These are phyloP conservation scores for Macroramphosus scolopax DNA, from an alignment of 2,797 vertebrate species.

Conservation along the genomic window DNA sequence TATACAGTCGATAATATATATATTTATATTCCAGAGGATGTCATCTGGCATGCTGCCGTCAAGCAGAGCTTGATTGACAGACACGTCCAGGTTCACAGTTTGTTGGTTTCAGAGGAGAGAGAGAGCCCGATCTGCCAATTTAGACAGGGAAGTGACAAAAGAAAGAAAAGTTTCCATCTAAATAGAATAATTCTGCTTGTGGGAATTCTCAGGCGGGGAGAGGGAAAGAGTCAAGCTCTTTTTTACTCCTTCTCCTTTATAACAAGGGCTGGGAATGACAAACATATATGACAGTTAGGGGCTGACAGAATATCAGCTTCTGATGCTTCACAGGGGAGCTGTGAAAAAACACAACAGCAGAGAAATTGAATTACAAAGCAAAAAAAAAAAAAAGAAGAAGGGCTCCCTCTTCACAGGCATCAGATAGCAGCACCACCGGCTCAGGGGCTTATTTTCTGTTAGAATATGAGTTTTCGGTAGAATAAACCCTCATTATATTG, in stretches of 20 bases:
- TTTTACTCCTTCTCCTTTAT: conserved; percentile 70
- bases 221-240: conserved; percentile 75
- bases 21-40: conserved; percentile 67
- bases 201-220: conserved; percentile 88
- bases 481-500: not conserved
- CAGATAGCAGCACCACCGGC: conserved; percentile 28
- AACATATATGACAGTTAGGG: conserved; percentile 87
- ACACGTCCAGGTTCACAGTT: conserved; percentile 93
- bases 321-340: conserved; percentile 88
- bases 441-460: conserved; percentile 22
- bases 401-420: conserved; percentile 44
- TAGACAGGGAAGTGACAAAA: conserved; percentile 93
- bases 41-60: conserved; percentile 87
- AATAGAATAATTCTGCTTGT: conserved; percentile 92
- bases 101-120: conserved; percentile 91
- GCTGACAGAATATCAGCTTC: conserved; percentile 87
- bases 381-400: too few species aligned
- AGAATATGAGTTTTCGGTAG: not conserved
- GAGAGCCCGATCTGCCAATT: conserved; percentile 94
- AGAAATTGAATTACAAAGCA: conserved; percentile 86
- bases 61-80: conserved; percentile 90
- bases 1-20: conserved; percentile 47
- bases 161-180: conserved; percentile 88
- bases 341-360: conserved; percentile 87
- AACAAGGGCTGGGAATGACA: conserved; percentile 92